Conservation (phyloP, 2,113 vertebrate species). For the Oxyura jamaicensis region DNA sequence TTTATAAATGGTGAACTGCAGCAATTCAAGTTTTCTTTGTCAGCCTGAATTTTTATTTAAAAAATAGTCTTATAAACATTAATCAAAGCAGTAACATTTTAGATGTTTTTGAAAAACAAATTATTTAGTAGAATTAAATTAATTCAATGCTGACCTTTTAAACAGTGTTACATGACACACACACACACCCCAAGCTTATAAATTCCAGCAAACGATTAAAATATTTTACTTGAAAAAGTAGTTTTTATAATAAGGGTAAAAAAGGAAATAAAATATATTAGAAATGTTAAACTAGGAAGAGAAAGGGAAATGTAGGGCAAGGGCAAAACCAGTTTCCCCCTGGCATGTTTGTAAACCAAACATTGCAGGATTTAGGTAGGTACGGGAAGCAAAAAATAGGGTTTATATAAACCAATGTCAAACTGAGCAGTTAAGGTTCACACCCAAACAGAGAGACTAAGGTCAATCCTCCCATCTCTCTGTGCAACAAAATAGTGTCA, state of each 20-base stretch:
- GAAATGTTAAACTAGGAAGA: background rate
- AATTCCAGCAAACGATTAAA: background rate
- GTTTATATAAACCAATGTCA: background rate
- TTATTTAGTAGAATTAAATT: background rate
- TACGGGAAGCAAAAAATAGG: background rate
- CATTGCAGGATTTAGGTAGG: conserved; percentile 1
- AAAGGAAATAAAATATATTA: background rate
- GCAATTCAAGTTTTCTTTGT: background rate
- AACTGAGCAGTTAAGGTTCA: background rate
- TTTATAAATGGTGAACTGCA: background rate
- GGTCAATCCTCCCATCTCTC: background rate
- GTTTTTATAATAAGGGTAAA: background rate
- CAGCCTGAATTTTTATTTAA: background rate
- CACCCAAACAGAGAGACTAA: background rate
- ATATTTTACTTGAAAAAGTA: background rate
- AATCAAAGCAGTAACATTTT: background rate
- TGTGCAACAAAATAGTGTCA: background rate
- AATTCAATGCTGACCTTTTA: background rate
- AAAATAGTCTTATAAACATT: background rate
- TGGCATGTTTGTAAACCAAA: conserved; percentile 48
- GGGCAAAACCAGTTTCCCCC: conserved; percentile 11
- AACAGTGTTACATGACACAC: background rate
- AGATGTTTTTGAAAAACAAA: background rate
- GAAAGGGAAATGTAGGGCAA: conserved; percentile 3
- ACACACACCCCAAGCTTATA: background rate